Conservation (phyloP, 2,797 vertebrate species). For the Gephyroberyx darwinii region DNA sequence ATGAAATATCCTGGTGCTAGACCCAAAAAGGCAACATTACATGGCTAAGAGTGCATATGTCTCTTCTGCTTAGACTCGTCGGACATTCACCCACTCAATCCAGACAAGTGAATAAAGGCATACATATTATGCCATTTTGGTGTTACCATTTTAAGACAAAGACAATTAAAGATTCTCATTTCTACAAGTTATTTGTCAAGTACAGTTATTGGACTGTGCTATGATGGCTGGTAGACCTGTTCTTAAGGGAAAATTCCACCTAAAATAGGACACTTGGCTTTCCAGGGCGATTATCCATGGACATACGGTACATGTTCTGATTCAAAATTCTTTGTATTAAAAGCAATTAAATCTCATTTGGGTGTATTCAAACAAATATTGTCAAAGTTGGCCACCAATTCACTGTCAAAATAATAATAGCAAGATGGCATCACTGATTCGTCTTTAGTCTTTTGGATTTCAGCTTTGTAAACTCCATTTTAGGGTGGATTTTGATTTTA, state of each 20-base stretch:
- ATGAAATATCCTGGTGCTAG: conserved; percentile 12
- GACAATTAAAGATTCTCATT: conserved; percentile 9
- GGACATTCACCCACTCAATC: conserved; percentile 16
- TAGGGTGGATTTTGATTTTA: background rate
- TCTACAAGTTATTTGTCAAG: conserved; percentile 17
- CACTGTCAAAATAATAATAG: conserved; percentile 9
- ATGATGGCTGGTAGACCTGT: background rate
- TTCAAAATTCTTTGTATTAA: background rate
- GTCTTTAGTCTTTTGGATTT: conserved; percentile 16
- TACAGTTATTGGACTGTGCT: conserved; percentile 20
- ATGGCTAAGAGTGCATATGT: conserved; percentile 6
- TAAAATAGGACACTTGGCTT: conserved; percentile 15
- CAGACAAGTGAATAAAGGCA: conserved; percentile 20
- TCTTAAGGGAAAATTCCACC: conserved; percentile 14
- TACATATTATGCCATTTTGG: conserved; percentile 14
- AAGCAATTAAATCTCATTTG: background rate
- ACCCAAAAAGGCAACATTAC: conserved; percentile 7
- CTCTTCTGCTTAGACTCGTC: conserved; percentile 12
- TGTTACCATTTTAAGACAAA: conserved; percentile 21
- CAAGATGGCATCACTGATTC: conserved; percentile 15
- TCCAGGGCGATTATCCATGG: conserved; percentile 1
- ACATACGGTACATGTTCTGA: background rate
- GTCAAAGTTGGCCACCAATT: conserved; percentile 12
- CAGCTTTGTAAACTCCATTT: conserved; percentile 6
- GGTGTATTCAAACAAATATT: background rate